Conservation (phyloP, 2,797 vertebrate genomes). For the Cossypha niveicapilla region DNA sequence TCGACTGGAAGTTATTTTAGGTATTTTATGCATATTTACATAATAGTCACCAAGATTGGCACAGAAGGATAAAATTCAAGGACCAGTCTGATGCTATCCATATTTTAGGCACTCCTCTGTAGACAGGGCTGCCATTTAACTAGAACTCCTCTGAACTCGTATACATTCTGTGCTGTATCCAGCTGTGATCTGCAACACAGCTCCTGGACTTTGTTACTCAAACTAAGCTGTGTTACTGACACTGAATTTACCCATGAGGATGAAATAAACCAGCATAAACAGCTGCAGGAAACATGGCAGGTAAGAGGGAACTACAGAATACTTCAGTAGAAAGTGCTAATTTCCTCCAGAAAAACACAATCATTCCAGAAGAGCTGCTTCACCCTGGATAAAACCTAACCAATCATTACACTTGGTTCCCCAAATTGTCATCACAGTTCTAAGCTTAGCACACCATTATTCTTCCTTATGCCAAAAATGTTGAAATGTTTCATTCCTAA, state of each 20-base stretch:
- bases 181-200: neutral
- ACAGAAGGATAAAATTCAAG: constrained; percentile 38
- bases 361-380: neutral
- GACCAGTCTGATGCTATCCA: neutral
- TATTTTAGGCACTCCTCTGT: neutral
- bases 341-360: neutral
- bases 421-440: neutral
- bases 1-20: constrained; percentile 41
- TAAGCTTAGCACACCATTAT: neutral
- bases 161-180: neutral
- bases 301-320: neutral
- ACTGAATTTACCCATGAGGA: neutral
- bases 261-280: constrained; percentile 10
- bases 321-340: neutral
- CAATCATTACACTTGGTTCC: neutral
- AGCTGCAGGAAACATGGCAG: neutral
- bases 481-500: neutral
- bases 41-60: neutral
- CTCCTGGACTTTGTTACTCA: neutral
- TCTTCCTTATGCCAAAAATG: neutral
- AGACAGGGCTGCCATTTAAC: neutral
- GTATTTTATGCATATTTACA: constrained; percentile 45
- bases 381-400: neutral
- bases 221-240: neutral
- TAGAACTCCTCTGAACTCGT: neutral